Base-by-base conservation (phyloP, 1,140 invertebrate genomes). In the Neodiprion pinetum region DNA sequence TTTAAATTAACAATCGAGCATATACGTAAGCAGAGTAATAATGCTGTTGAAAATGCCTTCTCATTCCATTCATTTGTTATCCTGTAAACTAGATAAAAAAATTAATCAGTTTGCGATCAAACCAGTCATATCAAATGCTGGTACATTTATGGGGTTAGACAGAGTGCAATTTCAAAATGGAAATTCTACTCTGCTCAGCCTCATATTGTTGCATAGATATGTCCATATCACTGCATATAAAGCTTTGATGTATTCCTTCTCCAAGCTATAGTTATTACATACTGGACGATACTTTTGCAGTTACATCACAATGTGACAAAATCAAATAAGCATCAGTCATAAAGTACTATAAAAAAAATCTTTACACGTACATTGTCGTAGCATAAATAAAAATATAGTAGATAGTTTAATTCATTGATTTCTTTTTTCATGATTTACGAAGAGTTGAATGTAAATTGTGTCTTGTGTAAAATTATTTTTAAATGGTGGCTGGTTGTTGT, bases 401-500 rank as follows among this genome's bases (percentile, higher is more conserved):
- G 68, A 40, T 1, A 49, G 47, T 48, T 71, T 71, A 14, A 10
- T 49, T 2, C 48, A 21, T 7, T 40, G 21, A 47, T 48, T 40
- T 12, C 4, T 71, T 71, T 48, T 40, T 8, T 71, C 48, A 47
- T 69, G 65, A 48, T 70, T 21, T 70, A 73, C 21, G 17, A 40
- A 21, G 14, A 69, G 17, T 65, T 17, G 23, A 9, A 67, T 69
- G 53, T 8, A 76, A 71, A 79, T 66, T 78, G 71, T n/a, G 53
- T 74, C 76, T 71, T 74, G 76, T 71, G 61, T 76, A 71, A 72
- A 71, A 67, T 75, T 77, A 70, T 78, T 80, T 40, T 53, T 85
- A 78, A 77, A 82, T 83, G 82, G 84, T 85, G 84, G 79, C 79
- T 84, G 84, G 80, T 83, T 80, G 81, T 78, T 77, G 75, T 78